Conservation (phyloP, 1,140 invertebrate genomes). For the Atta cephalotes region DNA sequence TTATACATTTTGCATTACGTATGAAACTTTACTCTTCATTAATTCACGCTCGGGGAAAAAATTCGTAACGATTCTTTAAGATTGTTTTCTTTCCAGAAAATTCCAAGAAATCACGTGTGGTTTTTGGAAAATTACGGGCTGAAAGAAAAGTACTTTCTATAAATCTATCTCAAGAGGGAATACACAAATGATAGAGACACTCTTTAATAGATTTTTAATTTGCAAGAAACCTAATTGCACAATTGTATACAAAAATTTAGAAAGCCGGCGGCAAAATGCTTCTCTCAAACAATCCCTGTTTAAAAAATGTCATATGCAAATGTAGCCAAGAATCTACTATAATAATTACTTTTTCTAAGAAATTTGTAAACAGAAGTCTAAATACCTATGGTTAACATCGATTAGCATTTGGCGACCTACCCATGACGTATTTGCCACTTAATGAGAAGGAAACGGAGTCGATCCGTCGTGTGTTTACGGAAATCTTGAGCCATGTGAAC, state of each 20-base stretch:
- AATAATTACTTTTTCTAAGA: neutral
- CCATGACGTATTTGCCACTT: slow-evolving; percentile 10
- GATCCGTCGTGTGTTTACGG: slow-evolving; percentile 13
- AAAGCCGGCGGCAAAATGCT: neutral
- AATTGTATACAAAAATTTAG: slow-evolving; percentile 20
- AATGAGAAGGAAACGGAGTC: slow-evolving; percentile 14
- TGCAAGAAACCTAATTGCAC: neutral
- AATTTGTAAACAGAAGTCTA: neutral
- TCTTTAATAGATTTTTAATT: neutral
- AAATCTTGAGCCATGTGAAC: slow-evolving; percentile 35
- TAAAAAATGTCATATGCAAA: neutral
- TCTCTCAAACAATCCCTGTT: neutral
- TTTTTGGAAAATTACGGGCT: neutral
- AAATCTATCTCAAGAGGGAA: neutral
- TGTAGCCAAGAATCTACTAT: slow-evolving; percentile 19
- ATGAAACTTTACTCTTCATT: too few species aligned
- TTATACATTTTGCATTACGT: too few species aligned
- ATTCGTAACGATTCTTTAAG: neutral
- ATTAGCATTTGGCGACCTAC: neutral
- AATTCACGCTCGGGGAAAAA: too few species aligned
- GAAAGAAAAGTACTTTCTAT: neutral
- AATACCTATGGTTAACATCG: neutral
- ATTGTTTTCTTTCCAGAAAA: neutral
- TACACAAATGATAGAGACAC: neutral
- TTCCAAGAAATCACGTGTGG: neutral